Base-by-base conservation (phyloP, 1,140 invertebrate genomes). In the Rhynchophorus ferrugineus region DNA sequence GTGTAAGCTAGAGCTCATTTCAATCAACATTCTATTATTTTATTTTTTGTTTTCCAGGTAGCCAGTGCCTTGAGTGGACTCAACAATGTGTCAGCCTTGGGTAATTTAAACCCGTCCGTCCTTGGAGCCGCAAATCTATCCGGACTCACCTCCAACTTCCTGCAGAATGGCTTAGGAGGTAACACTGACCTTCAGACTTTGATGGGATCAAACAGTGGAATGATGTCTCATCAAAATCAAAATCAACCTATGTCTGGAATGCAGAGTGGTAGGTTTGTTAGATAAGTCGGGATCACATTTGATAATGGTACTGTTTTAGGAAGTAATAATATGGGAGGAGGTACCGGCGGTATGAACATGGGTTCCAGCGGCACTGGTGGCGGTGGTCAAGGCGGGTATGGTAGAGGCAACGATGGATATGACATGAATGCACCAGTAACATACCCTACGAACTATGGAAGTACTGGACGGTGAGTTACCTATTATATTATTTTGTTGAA, bases 281-380 rank as follows among this genome's bases (percentile, higher is more conserved):
- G n/a, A n/a, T n/a, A n/a, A n/a, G n/a, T n/a, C n/a, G n/a, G n/a
- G n/a, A n/a, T n/a, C n/a, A n/a, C n/a, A n/a, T n/a, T n/a, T n/a
- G n/a, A n/a, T n/a, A n/a, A n/a, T n/a, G n/a, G n/a, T n/a, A n/a
- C n/a, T n/a, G n/a, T n/a, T n/a, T 29, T 29, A 6, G 24, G 24
- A 29, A 11, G 24, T 29, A 29, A 6, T 29, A 29, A 43, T 49
- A 18, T n/a, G n/a, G n/a, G n/a, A n/a, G 49, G 39, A 11, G 67
- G 69, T 2, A 62, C 66, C 37, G 71, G 69, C 34, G 71, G 69
- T 21, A 66, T 58, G 38, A 57, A 61, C 17, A 59, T 45, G 17
- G 59, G 54, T 44, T n/a, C 44, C 36, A 20, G 57, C 61, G 14
- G 64, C 47, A 58, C 57, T 51, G 61, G 59, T 52, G 46, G 47